Percentiles rank a stretch among this genome's conserved stretches.
Evolutionary conservation across 2,888 invertebrate genomes (phyloP).

Genomic region (Oxystoma pomonae): DNA sequence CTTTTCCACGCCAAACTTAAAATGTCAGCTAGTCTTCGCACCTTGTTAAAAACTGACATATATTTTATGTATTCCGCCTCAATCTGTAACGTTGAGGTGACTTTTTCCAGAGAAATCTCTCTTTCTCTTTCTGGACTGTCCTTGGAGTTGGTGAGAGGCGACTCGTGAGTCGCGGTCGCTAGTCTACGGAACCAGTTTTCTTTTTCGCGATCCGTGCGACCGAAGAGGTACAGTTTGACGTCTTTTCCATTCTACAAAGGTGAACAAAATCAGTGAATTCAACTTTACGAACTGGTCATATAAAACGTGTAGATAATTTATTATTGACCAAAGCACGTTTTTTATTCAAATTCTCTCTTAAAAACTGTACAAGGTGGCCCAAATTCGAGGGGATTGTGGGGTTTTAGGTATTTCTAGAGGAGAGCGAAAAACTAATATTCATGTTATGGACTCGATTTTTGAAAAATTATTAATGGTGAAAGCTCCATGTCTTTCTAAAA

Average conservation of each 20-base stretch:
- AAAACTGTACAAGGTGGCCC: too few relatives aligned
- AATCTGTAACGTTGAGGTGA: constrained; percentile 20
- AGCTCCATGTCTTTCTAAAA: too few relatives aligned
- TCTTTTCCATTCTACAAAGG: constrained; percentile 12
- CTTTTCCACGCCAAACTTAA: constrained; percentile 2
- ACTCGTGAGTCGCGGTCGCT: constrained; percentile 35
- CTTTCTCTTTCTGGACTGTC: constrained; percentile 16
- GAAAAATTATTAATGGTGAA: too few relatives aligned
- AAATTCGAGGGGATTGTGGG: too few relatives aligned
- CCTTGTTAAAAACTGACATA: constrained; percentile 40
- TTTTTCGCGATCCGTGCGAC: constrained; percentile 83
- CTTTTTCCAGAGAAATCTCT: constrained; percentile 14
- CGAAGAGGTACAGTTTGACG: constrained; percentile 51
- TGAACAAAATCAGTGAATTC: too few relatives aligned
- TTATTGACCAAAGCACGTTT: too few relatives aligned
- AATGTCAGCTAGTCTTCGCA: constrained; percentile 17
- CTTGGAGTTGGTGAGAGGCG: constrained; percentile 8
- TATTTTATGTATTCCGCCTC: constrained; percentile 41
- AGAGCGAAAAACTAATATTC: too few relatives aligned
- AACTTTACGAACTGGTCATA: too few relatives aligned
- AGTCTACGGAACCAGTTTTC: constrained; percentile 73
- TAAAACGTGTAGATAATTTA: too few relatives aligned
- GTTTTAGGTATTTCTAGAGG: too few relatives aligned
- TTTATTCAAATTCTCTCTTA: too few relatives aligned
- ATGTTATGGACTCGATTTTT: too few relatives aligned